Evolutionary conservation across 2,797 vertebrate genomes (phyloP), one percentile per base, ranked within the genome.

Genomic region (Acrocephalus scirpaceus): DNA sequence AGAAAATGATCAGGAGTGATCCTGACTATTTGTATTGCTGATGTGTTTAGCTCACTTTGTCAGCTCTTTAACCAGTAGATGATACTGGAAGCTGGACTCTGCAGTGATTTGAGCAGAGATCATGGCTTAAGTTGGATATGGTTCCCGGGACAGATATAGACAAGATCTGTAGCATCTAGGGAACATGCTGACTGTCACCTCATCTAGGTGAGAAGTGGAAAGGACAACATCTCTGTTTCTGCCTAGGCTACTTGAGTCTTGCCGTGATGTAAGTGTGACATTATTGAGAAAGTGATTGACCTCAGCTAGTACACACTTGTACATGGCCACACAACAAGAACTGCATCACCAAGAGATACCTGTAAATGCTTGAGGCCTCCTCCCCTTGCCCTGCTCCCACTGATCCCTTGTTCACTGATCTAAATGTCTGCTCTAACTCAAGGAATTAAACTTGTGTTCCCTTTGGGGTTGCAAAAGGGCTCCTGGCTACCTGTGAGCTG

Each of bases 91-190:
- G 14, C 30, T 57, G 53, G 57, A 29, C 45, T 88, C 58, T 57
- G 42, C 36, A 71, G 54, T 44, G 69, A 6, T 48, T 65, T 36
- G 13, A 76, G 53, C 60, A 42, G 18, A 21, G 13, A 27, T 27
- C 3, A 0, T 66, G 36, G 15, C 21, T 79, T 32, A 50, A 30
- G 8, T 25, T 50, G 34, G n/a, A n/a, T n/a, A 8, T 0, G 0
- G 38, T 40, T 69, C 20, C 48, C 40, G n/a, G 40, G 40, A 45
- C 32, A 74, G 57, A 32, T 40, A 21, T 42, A n/a, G 21, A n/a
- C 16, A 53, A 79, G 22, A 57, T 76, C 67, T 75, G 40, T 27
- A 66, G 19, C 48, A 78, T 30, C 48, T 75, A 20, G 30, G 51
- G 34, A 87, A 56, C 62, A 38, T 29, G 44, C 27, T 67, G 80